A percentile compares a stretch with the other conserved stretches of the same genome.
These are phyloP conservation scores for Atta cephalotes DNA, from an alignment of 1,140 invertebrate genomes.

Conservation along the genomic window DNA sequence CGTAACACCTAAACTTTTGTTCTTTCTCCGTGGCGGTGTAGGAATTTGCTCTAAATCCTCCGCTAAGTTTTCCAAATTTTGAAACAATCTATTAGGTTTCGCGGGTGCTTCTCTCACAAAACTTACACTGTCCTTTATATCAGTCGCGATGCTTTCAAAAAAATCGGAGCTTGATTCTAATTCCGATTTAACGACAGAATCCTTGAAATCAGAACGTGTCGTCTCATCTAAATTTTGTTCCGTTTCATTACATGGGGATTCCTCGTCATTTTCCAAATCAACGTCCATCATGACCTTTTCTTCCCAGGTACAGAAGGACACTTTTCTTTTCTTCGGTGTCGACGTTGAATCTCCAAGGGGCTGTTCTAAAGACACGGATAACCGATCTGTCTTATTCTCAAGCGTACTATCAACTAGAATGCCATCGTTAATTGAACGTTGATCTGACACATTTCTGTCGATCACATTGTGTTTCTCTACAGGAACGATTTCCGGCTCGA, in stretches of 20 bases:
- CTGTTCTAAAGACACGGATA: conserved; percentile 30
- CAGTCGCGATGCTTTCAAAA: not conserved
- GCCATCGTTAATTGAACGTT: not conserved
- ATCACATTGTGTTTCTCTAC: conserved; percentile 46
- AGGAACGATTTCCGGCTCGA: conserved; percentile 77
- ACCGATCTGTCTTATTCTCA: conserved; percentile 11
- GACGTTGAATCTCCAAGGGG: conserved; percentile 35
- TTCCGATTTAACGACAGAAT: not conserved
- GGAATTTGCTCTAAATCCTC: conserved; percentile 71
- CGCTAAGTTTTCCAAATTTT: conserved; percentile 70
- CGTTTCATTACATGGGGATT: not conserved
- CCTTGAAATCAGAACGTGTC: not conserved
- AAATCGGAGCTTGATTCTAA: conserved; percentile 18
- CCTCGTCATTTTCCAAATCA: conserved; percentile 18
- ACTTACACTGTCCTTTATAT: not conserved
- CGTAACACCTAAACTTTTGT: conserved; percentile 72
- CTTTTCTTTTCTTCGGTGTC: conserved; percentile 53
- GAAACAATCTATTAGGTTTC: conserved; percentile 79
- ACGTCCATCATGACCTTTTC: conserved; percentile 42
- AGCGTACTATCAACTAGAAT: conserved; percentile 18
- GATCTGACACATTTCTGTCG: conserved; percentile 19
- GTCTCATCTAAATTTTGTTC: not conserved
- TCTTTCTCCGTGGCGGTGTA: conserved; percentile 80
- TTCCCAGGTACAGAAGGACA: conserved; percentile 72
- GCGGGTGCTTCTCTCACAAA: conserved; percentile 40